Evolutionary conservation across 2,797 vertebrate genomes (phyloP), one percentile per base, ranked within the genome.

Genomic region (Synaphobranchus kaupii): DNA sequence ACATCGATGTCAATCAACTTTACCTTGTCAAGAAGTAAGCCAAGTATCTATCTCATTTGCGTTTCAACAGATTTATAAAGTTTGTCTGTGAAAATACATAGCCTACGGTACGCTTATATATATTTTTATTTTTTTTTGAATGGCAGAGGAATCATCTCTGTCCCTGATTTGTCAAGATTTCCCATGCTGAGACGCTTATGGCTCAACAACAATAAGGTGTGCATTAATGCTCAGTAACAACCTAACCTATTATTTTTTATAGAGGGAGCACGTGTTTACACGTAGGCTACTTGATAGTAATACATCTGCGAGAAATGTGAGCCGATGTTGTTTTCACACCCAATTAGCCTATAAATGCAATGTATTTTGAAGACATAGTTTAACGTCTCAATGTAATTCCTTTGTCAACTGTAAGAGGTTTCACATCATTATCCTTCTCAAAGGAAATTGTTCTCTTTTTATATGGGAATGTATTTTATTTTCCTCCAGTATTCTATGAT

Each of bases 131-230:
- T 15, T 60, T 84, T 91, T 90, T 83, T 44, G 39, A 89, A 89
- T 86, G 85, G 31, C 86, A 97, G 96, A 91, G 92, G 92, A 63
- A 90, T 97, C 71, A 93, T 82, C 88, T 92, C 92, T 63, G 89
- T 97, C 78, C 93, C 96, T 2, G 95, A 95, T 91, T 92, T 97
- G 8, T 96, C 95, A 17, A 92, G 28, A 76, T 97, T 97, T 93
- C 91, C 22, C 83, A 95, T 92, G 66, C 92, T 97, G 91, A 96
- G 91, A 88, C 94, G 92, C 86, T 89, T 97, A 90, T 96, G 96
- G 97, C 93, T 97, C 82, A 97, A 96, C 87, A 94, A 96, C 91
- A 95, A 96, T 88, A 96, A 95, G 95, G 96, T 97, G 94, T 87
- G n/a, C 50, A 68, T 68, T 68, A 87, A 1, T 34, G 34, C 15